These are phyloP conservation scores for Chelonus formosanus DNA, from an alignment of 2,888 invertebrate species.

Conservation along the genomic window DNA sequence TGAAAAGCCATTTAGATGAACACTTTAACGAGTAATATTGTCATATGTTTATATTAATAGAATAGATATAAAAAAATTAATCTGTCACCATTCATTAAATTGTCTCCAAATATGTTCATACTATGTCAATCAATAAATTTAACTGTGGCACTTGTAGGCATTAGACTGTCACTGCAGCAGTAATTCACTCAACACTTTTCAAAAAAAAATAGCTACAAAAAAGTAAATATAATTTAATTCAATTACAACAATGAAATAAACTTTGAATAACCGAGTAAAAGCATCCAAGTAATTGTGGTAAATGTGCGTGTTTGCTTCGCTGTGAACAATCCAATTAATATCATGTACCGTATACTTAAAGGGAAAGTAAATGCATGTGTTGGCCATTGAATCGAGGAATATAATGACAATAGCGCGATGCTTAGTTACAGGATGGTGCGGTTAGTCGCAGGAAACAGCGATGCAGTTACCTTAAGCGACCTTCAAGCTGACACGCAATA, in stretches of 20 bases:
- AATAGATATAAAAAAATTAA: no score
- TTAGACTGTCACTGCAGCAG: no score
- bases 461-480: conserved; percentile 83
- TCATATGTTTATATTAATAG: no score
- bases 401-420: conserved; percentile 58
- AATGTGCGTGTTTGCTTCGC: conserved; percentile 2
- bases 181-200: neutral
- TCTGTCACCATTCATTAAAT: no score
- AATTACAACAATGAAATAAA: neutral
- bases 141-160: no score
- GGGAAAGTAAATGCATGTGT: neutral
- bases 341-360: conserved; percentile 18
- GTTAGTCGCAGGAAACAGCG: conserved; percentile 89
- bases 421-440: conserved; percentile 95
- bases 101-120: no score
- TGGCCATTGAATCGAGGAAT: conserved; percentile 12
- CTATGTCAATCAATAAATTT: no score
- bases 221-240: neutral
- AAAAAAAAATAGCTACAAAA: neutral
- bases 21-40: no score
- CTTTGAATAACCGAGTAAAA: neutral
- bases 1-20: no score
- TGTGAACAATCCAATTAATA: neutral
- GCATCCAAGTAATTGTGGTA: neutral
- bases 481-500: conserved; percentile 88